Conservation (phyloP, 2,888 invertebrate genomes). For the Lottia scabra region DNA sequence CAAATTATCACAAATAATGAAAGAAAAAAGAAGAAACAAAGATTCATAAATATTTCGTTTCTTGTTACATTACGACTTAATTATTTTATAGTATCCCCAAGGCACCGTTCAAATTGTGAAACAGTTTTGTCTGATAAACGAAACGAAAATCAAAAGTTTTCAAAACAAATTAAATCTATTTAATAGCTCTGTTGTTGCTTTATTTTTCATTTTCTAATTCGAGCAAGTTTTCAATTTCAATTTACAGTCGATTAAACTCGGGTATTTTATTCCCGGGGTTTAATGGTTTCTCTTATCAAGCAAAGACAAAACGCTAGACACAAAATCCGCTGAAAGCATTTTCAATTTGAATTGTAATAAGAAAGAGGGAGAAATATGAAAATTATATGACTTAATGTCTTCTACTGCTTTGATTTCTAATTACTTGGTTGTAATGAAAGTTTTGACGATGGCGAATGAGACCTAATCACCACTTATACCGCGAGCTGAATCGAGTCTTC, state of each 20-base stretch:
- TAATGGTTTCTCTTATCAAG: neutral
- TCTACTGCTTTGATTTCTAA: neutral
- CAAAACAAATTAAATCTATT: slow-evolving; percentile 3
- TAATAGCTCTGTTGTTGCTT: slow-evolving; percentile 4
- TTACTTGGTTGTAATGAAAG: neutral
- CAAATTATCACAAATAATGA: neutral
- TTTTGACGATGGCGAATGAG: neutral
- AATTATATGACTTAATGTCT: slow-evolving; percentile 1
- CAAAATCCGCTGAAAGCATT: slow-evolving; percentile 2
- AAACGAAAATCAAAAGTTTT: neutral
- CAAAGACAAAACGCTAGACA: neutral
- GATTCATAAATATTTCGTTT: neutral
- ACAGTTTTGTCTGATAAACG: neutral
- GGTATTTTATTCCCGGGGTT: neutral
- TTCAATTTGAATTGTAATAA: slow-evolving; percentile 1
- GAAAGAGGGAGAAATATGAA: neutral
- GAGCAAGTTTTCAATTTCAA: neutral
- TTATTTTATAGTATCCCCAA: neutral
- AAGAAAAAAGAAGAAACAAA: neutral
- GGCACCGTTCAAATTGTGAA: neutral
- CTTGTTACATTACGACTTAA: neutral
- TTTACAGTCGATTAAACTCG: neutral
- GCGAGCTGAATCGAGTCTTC: too few species aligned
- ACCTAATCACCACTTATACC: too few species aligned
- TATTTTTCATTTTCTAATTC: slow-evolving; percentile 3